Evolutionary conservation across 2,797 vertebrate genomes (phyloP), one percentile per base, ranked within the genome.

Genomic region (Acridotheres tristis): DNA sequence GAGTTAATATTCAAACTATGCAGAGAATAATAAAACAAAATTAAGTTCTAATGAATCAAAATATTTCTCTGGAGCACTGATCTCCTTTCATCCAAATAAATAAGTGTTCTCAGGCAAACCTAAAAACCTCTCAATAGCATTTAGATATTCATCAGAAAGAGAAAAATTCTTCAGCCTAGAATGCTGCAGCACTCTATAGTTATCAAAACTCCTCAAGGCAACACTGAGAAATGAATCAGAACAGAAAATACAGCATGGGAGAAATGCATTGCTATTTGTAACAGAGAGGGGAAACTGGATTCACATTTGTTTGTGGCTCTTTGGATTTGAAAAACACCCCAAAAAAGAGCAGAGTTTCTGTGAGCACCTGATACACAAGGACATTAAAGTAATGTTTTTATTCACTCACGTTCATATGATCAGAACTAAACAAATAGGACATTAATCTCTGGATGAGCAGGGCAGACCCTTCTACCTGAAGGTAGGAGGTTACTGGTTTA

Each of bases 371-470:
- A 61, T 11, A 61, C 2, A 73, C 9, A 62, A 47, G 43, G n/a
- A 51, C 3, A 30, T 27, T 43, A 32, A 61, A 73, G 11, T 19
- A 19, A 69, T 30, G 36, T 16, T 90, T 84, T 93, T 62, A 75
- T 58, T 61, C 0, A 0, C 10, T 86, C 10, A 26, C 0, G 1
- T 69, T 75, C 32, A 11, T 13, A 34, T 17, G 54, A 73, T 66
- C 48, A 76, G 36, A 84, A 42, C 36, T 62, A 74, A 89, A 54
- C 34, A 55, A 82, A 61, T 1, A 58, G 40, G 43, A 32, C 65
- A 23, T 11, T 45, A 34, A 61, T 25, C 62, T 54, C 72, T 34
- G 47, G 5, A 19, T 86, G 47, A 86, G 50, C 15, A 78, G 62
- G 38, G 27, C 32, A 88, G 54, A 63, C 5, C 17, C 13, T 30